Conservation (phyloP, 2,797 vertebrate genomes). For the Acrossocheilus wenchowensis region DNA sequence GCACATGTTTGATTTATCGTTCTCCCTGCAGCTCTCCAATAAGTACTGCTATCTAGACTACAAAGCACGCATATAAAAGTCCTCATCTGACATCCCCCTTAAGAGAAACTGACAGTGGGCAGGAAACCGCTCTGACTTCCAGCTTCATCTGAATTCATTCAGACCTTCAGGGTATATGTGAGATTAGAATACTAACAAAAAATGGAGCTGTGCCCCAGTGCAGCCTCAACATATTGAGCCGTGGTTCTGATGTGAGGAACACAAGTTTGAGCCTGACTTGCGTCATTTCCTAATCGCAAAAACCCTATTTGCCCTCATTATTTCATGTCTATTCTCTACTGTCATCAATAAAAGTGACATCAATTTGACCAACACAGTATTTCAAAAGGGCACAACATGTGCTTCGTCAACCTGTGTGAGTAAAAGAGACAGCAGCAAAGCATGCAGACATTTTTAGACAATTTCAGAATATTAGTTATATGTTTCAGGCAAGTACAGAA, state of each 20-base stretch:
- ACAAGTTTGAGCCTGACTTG: not conserved
- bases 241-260: not conserved
- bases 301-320: not conserved
- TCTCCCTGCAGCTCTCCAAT: conserved; percentile 19
- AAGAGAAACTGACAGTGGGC: conserved; percentile 74
- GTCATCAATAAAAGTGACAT: not conserved
- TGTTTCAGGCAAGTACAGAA: not conserved
- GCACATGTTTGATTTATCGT: conserved; percentile 7
- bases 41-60: conserved; percentile 10
- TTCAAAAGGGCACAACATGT: not conserved
- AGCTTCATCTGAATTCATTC: conserved; percentile 57
- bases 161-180: not conserved
- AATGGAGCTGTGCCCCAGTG: not conserved
- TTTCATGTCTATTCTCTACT: not conserved
- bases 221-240: not conserved
- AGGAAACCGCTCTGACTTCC: conserved; percentile 67
- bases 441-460: not conserved
- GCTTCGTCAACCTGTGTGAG: not conserved
- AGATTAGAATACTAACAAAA: conserved; percentile 21
- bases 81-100: conserved; percentile 58
- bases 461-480: not conserved
- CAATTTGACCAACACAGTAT: not conserved
- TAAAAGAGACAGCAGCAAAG: not conserved
- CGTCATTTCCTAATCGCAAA: not conserved
- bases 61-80: conserved; percentile 22